phyloP scores from a whole-genome alignment of 2,113 vertebrate genomes.

The Channa argus region DNA sequence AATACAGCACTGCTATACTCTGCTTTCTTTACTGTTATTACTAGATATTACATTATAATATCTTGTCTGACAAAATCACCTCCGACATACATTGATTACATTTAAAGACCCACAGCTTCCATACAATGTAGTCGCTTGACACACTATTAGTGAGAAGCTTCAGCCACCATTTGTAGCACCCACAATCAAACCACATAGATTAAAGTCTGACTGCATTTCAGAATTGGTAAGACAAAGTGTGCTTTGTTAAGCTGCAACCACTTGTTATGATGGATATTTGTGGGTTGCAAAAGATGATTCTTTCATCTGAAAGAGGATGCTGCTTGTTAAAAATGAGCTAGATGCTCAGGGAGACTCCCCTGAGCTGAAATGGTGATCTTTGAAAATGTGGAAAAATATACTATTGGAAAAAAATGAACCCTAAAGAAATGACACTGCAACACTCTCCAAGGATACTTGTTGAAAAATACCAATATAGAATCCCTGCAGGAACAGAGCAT shows the following conservation, averaged over 20 bases:
- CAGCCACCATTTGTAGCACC: neutral
- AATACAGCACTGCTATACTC: neutral
- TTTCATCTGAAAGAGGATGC: constrained; percentile 49
- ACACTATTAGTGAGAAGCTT: neutral
- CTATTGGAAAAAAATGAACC: constrained; percentile 49
- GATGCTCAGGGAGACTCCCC: constrained; percentile 25
- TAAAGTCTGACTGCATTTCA: too few relatives aligned
- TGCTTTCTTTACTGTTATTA: neutral
- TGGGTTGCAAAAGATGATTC: constrained; percentile 48
- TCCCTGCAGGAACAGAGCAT: constrained; percentile 55
- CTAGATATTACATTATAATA: neutral
- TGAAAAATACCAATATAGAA: constrained; percentile 70
- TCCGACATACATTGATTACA: neutral
- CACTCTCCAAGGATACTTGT: constrained; percentile 56
- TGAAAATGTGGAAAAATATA: constrained; percentile 42
- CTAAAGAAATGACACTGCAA: constrained; percentile 49
- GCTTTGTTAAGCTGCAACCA: constrained; percentile 33
- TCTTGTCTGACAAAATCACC: neutral
- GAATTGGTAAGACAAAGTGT: too few relatives aligned
- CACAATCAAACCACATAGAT: neutral
- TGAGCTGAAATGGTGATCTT: constrained; percentile 26
- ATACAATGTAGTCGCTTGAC: neutral
- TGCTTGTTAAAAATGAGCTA: constrained; percentile 66
- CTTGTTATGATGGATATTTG: constrained; percentile 51
- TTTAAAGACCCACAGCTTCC: neutral